These are phyloP conservation scores for Rhodophaea formosa DNA, from an alignment of 2,888 invertebrate species.

Conservation along the genomic window DNA sequence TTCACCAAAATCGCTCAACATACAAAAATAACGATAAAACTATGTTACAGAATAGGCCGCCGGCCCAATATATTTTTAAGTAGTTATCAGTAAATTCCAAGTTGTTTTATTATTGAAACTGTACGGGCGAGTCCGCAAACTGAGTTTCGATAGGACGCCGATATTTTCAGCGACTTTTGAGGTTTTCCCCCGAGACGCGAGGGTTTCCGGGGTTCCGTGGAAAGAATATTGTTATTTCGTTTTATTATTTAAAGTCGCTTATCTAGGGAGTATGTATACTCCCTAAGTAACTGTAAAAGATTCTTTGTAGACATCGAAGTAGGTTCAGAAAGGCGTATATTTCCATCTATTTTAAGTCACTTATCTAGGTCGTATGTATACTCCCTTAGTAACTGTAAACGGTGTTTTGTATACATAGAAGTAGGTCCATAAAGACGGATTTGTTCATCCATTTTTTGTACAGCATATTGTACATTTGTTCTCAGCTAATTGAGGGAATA, in stretches of 20 bases:
- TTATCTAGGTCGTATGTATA: no score
- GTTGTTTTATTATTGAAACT: constrained; percentile 33
- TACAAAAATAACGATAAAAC: not conserved
- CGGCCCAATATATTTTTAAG: constrained; percentile 20
- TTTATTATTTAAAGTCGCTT: not conserved
- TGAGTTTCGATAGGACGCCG: constrained; percentile 36
- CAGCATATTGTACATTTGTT: no score
- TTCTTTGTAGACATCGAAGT: no score
- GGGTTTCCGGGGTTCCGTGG: not conserved
- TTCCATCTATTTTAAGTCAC: no score
- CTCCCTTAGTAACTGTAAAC: no score
- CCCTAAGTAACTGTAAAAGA: no score
- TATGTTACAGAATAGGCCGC: constrained; percentile 24
- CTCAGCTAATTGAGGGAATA: no score
- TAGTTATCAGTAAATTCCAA: constrained; percentile 42
- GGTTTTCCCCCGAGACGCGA: not conserved
- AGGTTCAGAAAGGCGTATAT: no score
- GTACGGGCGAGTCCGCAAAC: constrained; percentile 30
- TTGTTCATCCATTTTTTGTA: no score
- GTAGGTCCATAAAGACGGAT: no score
- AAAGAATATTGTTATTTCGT: not conserved
- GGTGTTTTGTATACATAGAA: no score
- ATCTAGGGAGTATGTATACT: not conserved
- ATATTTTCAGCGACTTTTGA: constrained; percentile 5
- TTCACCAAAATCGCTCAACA: no score